Conservation (phyloP, 2,797 vertebrate species). For the Petrocephalus sullivani region DNA sequence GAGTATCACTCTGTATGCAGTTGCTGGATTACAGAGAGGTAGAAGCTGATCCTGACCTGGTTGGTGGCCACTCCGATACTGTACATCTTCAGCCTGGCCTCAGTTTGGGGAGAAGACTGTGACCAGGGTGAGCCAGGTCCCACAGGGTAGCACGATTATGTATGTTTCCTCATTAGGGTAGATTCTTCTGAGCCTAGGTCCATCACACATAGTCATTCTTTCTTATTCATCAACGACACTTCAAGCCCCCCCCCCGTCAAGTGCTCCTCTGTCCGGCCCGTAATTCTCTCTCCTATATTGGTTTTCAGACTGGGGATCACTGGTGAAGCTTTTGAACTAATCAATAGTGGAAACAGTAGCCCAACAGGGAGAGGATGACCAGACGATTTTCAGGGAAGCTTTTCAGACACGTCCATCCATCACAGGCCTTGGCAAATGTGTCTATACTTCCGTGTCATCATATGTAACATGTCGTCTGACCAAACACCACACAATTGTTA, state of each 20-base stretch:
- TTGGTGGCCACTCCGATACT: background rate
- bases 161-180: background rate
- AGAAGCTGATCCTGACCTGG: background rate
- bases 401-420: conserved; percentile 19
- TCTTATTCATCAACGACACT: background rate
- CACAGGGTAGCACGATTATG: background rate
- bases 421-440: background rate
- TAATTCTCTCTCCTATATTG: conserved; percentile 16
- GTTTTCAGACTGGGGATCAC: conserved; percentile 20
- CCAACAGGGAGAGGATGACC: background rate
- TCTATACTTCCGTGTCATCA: background rate
- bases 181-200: background rate
- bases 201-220: background rate
- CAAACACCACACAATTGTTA: background rate
- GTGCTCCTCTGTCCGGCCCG: background rate
- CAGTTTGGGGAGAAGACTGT: background rate
- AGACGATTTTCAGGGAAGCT: conserved; percentile 18
- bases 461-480: background rate
- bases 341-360: conserved; percentile 21
- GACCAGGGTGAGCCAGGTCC: background rate
- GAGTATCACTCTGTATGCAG: background rate
- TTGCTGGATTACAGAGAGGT: background rate
- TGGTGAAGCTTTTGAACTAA: conserved; percentile 17
- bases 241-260: background rate
- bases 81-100: background rate